Evolutionary conservation across 2,113 vertebrate species (phyloP).

Genomic region (Panurus biarmicus): DNA sequence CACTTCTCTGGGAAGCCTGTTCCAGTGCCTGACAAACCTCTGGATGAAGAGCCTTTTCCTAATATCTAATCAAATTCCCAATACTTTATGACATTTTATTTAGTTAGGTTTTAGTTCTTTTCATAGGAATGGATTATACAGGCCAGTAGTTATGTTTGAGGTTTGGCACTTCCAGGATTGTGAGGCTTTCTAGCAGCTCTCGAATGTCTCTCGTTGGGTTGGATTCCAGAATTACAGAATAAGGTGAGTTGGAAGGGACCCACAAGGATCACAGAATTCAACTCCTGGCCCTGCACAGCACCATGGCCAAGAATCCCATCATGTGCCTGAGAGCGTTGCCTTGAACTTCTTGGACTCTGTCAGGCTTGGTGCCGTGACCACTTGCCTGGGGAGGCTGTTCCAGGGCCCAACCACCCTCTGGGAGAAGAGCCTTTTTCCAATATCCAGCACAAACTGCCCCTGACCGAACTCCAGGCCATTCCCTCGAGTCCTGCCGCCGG

Average conservation of each 20-base stretch:
- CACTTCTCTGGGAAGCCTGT: neutral
- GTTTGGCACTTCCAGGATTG: neutral
- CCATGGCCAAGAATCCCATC: too few species aligned
- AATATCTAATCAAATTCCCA: neutral
- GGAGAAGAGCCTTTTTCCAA: too few species aligned
- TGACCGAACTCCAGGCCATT: neutral
- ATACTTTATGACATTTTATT: neutral
- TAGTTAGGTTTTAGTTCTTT: neutral
- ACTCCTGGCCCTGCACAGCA: neutral
- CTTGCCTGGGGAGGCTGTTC: neutral
- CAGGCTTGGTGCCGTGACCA: neutral
- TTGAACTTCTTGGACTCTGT: fast-evolving
- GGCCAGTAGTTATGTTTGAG: neutral
- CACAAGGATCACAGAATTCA: fast-evolving
- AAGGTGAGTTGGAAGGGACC: neutral
- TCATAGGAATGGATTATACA: neutral
- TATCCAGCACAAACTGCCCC: too few species aligned
- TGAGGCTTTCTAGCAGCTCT: neutral
- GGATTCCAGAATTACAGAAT: neutral
- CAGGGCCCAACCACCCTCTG: neutral
- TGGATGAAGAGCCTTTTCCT: neutral
- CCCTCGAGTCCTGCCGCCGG: neutral
- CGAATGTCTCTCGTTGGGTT: neutral
- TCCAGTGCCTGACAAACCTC: neutral
- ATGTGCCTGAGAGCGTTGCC: fast-evolving